Base-by-base conservation (phyloP, 2,888 invertebrate species). In the Pterobdella sp. region DNA sequence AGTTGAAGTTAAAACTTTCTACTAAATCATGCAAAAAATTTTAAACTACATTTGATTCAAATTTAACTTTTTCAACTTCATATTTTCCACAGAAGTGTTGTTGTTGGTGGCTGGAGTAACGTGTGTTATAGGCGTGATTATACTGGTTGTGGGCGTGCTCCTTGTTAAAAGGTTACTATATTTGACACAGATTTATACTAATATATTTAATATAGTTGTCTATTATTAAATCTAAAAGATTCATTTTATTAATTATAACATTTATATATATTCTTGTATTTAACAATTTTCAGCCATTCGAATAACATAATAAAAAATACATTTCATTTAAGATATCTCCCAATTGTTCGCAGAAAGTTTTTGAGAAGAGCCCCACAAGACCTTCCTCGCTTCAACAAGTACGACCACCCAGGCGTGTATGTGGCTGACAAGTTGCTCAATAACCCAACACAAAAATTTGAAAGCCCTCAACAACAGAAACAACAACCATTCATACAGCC, bases 91-190 rank as follows among this genome's bases (percentile, higher is more conserved):
- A 56, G 60, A 56, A 22, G 26, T 22, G 3, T 22, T 56, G 60
- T n/a, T 56, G n/a, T 22, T 56, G 60, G 26, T 56, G n/a, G 60
- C 60, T 4, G 10, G 18, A 26, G 60, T 56, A 3, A 56, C 60
- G 7, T 56, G 60, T n/a, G 3, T 26, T 14, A 56, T 56, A 7
- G 60, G 60, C 3, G 60, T 56, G 60, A 3, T 56, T 22, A 56
- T 56, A 4, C 60, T 56, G 60, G 4, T 56, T 22, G 60, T 56
- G 60, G 60, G 60, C 18, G 60, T 56, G 60, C 14, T 56, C n/a
- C 14, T 56, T 3, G 60, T 56, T 3, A 56, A 56, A 22, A 56
- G n/a, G 60, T 56, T 22, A 56, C n/a, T n/a, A n/a, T n/a, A n/a
- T n/a, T n/a, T n/a, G n/a, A n/a, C n/a, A n/a, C n/a, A n/a, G n/a